Evolutionary conservation across 2,113 vertebrate genomes (phyloP).

Genomic region (Bufo gargarizans): DNA sequence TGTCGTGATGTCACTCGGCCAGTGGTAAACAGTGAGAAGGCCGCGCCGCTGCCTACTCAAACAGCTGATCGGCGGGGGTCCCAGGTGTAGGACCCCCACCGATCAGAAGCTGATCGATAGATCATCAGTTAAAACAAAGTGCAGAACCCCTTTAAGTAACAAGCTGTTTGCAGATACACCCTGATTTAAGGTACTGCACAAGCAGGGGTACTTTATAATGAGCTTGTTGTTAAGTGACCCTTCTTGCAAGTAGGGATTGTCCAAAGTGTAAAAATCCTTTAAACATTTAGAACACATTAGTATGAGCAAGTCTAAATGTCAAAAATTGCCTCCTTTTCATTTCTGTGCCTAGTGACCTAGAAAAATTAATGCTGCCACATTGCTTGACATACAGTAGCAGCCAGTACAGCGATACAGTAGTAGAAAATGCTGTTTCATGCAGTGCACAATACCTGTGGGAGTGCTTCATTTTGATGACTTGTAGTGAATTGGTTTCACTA

Average conservation of each 20-base stretch:
- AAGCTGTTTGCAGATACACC: too few relatives aligned
- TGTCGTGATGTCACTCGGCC: too few relatives aligned
- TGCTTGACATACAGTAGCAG: background rate
- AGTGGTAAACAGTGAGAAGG: too few relatives aligned
- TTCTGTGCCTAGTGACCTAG: background rate
- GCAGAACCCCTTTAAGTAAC: too few relatives aligned
- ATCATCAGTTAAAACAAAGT: too few relatives aligned
- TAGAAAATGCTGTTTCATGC: conserved; percentile 44
- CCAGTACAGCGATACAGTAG: background rate
- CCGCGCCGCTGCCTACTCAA: too few relatives aligned
- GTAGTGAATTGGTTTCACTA: conserved; percentile 10
- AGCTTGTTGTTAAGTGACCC: background rate
- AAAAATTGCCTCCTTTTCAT: background rate
- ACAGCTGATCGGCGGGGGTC: too few relatives aligned
- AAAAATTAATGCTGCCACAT: background rate
- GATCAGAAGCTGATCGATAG: too few relatives aligned
- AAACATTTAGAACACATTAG: background rate
- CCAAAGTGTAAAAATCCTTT: background rate
- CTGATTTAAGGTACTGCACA: too few relatives aligned
- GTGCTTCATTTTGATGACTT: conserved; percentile 35
- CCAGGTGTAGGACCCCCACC: too few relatives aligned
- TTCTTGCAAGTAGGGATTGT: too few relatives aligned
- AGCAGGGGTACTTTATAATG: background rate
- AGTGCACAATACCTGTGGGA: conserved; percentile 18
- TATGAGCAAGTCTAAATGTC: too few relatives aligned